These are phyloP conservation scores for Myotis planiceps DNA, from an alignment of 2,797 vertebrate species.

Conservation along the genomic window DNA sequence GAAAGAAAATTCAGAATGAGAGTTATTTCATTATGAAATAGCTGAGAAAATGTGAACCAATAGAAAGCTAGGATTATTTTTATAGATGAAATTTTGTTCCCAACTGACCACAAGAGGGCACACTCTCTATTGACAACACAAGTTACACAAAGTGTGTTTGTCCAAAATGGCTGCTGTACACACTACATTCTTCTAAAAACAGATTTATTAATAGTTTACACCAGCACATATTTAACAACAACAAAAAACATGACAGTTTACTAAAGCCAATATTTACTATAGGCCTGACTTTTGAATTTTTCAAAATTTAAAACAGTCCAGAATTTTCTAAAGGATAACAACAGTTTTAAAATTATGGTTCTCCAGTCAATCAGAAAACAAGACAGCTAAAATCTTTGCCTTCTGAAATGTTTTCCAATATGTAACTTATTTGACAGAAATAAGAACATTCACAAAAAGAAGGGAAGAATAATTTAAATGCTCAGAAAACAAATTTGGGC, in stretches of 20 bases:
- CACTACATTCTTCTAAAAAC: background rate
- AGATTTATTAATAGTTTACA: conserved; percentile 15
- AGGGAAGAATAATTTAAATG: background rate
- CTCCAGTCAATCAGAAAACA: background rate
- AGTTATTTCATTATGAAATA: background rate
- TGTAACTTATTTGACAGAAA: background rate
- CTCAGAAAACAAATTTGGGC: background rate
- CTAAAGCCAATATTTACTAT: conserved; percentile 18
- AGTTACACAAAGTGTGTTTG: background rate
- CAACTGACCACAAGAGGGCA: conserved; percentile 72
- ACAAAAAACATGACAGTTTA: background rate
- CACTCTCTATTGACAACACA: background rate
- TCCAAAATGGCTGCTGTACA: background rate
- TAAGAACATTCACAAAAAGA: conserved; percentile 4
- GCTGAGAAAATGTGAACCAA: background rate
- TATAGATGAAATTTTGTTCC: background rate
- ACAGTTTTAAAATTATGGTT: background rate
- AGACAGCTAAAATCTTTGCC: background rate
- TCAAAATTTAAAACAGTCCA: conserved; percentile 16
- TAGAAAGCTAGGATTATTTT: background rate
- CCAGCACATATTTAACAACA: background rate
- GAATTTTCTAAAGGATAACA: conserved; percentile 28
- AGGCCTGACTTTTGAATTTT: conserved; percentile 4
- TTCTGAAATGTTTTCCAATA: conserved; percentile 51
- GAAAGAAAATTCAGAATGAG: background rate